Percentiles rank a stretch among this genome's conserved stretches.
phyloP scores from a whole-genome alignment of 1,140 invertebrate genomes.

The Trichomalopsis sarcophagae region DNA sequence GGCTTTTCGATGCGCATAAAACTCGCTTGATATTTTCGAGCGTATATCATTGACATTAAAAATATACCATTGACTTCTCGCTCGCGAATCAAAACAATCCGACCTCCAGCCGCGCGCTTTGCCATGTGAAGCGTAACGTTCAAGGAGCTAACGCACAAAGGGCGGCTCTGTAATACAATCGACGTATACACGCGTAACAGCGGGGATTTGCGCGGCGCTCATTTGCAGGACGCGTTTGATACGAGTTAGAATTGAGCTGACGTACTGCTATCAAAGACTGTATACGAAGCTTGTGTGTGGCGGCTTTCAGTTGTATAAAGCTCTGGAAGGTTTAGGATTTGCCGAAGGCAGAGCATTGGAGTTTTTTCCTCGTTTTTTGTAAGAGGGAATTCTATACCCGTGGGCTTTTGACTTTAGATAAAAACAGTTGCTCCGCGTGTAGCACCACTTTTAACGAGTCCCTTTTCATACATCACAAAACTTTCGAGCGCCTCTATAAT shows the following conservation, averaged over 20 bases:
- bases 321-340: neutral
- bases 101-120: neutral
- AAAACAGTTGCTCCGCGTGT: too few species aligned
- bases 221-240: constrained; percentile 12
- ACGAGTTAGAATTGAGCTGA: neutral
- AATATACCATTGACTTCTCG: neutral
- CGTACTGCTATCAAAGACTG: too few species aligned
- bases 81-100: neutral
- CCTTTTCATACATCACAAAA: neutral
- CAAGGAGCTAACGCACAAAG: constrained; percentile 23
- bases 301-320: neutral
- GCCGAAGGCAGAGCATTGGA: neutral
- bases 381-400: too few species aligned
- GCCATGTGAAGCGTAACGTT: neutral
- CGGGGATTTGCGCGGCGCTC: neutral
- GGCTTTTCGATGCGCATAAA: neutral
- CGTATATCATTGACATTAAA: neutral
- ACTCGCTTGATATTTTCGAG: neutral
- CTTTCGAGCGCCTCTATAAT: neutral
- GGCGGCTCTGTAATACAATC: neutral
- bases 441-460: too few species aligned
- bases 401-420: too few species aligned
- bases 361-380: too few species aligned
- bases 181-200: neutral
- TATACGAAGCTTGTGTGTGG: too few species aligned